A percentile compares a stretch with the other conserved stretches of the same genome.
These are phyloP conservation scores for Amblyteles armatorius DNA, from an alignment of 2,888 invertebrate genomes.

Conservation along the genomic window DNA sequence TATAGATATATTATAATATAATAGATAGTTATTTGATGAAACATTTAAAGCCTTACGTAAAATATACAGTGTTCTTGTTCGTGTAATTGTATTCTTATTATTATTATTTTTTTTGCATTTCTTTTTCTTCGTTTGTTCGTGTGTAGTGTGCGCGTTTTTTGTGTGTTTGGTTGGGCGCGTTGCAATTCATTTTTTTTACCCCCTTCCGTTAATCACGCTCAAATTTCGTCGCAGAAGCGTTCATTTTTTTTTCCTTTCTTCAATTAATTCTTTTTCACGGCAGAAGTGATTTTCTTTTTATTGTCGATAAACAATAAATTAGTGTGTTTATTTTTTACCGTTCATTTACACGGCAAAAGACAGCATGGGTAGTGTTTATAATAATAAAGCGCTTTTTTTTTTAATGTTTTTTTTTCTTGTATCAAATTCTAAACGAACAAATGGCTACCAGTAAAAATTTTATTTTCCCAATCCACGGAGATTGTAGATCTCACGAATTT, in stretches of 20 bases:
- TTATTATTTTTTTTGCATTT: constrained; percentile 50
- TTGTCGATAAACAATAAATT: constrained; percentile 6
- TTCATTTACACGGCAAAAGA: constrained; percentile 25
- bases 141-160: constrained; percentile 57
- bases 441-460: constrained; percentile 56
- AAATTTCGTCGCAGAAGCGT: constrained; percentile 12
- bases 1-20: constrained; percentile 82
- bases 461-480: constrained; percentile 31
- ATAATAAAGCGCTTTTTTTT: constrained; percentile 26
- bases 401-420: constrained; percentile 29
- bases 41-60: constrained; percentile 84
- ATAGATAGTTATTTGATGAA: constrained; percentile 83
- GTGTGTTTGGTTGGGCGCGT: constrained; percentile 47
- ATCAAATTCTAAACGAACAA: constrained; percentile 58
- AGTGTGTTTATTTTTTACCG: neutral
- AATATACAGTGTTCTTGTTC: constrained; percentile 80
- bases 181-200: constrained; percentile 47
- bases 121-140: constrained; percentile 40
- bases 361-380: constrained; percentile 43
- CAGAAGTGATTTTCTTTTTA: constrained; percentile 2
- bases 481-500: constrained; percentile 34
- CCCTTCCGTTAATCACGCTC: neutral
- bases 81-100: constrained; percentile 64
- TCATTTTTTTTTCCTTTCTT: constrained; percentile 15
- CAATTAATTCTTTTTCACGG: constrained; percentile 3